Conservation (phyloP, 2,113 vertebrate species). For the Aythya baeri region DNA sequence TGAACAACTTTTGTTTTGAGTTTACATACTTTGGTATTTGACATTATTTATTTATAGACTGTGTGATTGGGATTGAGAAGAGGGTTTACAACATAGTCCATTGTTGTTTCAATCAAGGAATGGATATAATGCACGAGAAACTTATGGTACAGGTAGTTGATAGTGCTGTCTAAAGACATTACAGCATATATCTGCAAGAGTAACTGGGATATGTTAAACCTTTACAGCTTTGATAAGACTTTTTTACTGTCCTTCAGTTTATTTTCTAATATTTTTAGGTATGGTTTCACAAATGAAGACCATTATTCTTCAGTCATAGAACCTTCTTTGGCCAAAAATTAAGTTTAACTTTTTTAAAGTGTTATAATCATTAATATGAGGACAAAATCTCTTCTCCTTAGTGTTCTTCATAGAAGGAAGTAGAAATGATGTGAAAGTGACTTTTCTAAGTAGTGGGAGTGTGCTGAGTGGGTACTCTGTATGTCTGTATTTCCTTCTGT, state of each 20-base stretch:
- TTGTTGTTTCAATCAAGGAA: neutral
- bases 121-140: neutral
- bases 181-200: neutral
- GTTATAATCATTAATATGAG: neutral
- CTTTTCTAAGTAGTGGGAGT: neutral
- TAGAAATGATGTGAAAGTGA: neutral
- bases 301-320: neutral
- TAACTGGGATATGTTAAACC: neutral
- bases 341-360: neutral
- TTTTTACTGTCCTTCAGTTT: neutral
- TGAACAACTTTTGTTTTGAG: neutral
- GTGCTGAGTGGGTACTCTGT: neutral
- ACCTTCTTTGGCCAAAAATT: neutral
- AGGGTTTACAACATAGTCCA: neutral
- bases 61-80: neutral
- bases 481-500: neutral
- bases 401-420: neutral
- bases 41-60: neutral
- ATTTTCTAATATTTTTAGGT: neutral
- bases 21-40: neutral
- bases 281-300: neutral
- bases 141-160: neutral
- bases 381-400: neutral
- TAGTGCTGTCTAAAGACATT: neutral
- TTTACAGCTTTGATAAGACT: neutral